Evolutionary conservation across 2,888 invertebrate species (phyloP).

Genomic region (Charanyca ferruginea): DNA sequence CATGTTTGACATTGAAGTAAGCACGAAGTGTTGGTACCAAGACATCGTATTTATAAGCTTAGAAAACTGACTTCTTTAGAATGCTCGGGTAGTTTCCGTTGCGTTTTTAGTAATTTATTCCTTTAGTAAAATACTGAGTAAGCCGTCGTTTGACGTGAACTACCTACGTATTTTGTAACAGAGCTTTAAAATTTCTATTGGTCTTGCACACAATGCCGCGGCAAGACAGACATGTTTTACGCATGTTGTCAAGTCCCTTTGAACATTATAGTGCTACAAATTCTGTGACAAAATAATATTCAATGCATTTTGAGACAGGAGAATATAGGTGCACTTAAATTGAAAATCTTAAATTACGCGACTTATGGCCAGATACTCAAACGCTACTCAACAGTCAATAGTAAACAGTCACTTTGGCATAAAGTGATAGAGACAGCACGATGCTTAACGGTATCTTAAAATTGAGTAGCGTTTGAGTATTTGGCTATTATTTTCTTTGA

Average conservation of each 20-base stretch:
- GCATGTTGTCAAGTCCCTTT: background rate
- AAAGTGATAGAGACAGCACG: too few species aligned
- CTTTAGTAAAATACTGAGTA: too few species aligned
- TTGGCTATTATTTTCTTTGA: constrained; percentile 2
- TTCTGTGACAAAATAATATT: constrained; percentile 4
- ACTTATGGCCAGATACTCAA: too few species aligned
- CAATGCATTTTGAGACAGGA: background rate
- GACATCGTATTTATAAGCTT: constrained; percentile 2
- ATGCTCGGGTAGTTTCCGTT: background rate
- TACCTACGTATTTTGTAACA: background rate
- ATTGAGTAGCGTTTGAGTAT: too few species aligned
- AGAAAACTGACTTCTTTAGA: background rate
- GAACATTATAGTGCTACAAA: constrained; percentile 1
- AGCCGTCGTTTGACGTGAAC: background rate
- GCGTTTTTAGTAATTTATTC: too few species aligned
- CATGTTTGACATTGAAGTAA: constrained; percentile 45
- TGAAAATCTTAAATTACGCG: constrained; percentile 9
- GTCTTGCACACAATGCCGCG: too few species aligned
- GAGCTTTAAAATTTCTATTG: background rate
- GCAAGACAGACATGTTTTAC: background rate
- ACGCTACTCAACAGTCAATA: too few species aligned
- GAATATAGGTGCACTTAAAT: constrained; percentile 5
- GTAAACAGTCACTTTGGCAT: too few species aligned
- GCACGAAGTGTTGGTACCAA: constrained; percentile 24
- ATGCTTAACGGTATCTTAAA: too few species aligned